Percentiles rank a stretch among this genome's conserved stretches.
phyloP scores from a whole-genome alignment of 2,113 vertebrate genomes.

The Cairina moschata region DNA sequence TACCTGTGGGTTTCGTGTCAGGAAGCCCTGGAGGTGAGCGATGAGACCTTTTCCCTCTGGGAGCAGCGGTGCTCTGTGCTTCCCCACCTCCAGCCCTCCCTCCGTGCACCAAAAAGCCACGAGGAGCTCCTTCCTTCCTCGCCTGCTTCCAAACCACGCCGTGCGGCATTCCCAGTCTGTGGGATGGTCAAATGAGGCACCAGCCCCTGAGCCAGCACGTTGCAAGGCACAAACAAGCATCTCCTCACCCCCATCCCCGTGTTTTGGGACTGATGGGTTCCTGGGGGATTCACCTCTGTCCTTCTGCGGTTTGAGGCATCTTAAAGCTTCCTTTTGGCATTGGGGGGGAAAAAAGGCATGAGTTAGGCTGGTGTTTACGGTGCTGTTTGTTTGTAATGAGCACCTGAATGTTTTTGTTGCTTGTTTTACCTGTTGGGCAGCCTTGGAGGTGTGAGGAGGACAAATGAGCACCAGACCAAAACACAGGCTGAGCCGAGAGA shows the following conservation, averaged over 20 bases:
- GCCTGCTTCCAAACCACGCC: neutral
- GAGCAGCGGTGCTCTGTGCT: neutral
- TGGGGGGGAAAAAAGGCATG: neutral
- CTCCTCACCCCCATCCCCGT: neutral
- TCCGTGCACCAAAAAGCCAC: neutral
- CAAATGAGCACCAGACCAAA: neutral
- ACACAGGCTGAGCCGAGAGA: neutral
- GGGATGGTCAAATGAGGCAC: neutral
- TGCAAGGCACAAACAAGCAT: neutral
- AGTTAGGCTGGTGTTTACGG: neutral
- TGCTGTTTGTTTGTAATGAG: conserved; percentile 31
- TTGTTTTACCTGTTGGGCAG: conserved; percentile 31
- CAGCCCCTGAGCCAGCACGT: neutral
- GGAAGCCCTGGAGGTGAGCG: neutral
- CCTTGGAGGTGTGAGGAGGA: conserved; percentile 35
- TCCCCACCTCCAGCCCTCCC: neutral
- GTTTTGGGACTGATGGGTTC: neutral
- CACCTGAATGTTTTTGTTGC: neutral
- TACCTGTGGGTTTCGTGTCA: neutral
- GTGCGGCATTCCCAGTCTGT: neutral
- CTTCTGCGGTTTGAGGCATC: neutral
- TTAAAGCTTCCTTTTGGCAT: neutral
- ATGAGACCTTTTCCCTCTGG: neutral
- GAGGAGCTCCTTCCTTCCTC: neutral
- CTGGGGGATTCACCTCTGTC: neutral